Evolutionary conservation across 2,113 vertebrate genomes (phyloP), one percentile per base, ranked within the genome.

Genomic region (Colius striatus): DNA sequence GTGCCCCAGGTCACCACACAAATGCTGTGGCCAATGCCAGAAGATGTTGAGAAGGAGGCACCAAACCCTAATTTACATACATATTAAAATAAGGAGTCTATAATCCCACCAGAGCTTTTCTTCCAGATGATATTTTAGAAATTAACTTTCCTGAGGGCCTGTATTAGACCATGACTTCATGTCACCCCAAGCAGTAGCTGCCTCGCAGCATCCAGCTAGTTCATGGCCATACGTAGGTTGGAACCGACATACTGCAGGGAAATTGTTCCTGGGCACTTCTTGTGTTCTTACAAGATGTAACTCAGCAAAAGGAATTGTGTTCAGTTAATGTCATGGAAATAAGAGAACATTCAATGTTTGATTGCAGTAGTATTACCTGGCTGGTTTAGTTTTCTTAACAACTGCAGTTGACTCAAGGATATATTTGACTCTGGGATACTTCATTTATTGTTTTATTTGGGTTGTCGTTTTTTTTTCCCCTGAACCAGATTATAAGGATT

Each of bases 401-500:
- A 34, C 80, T 82, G 3, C 5, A 11, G 7, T 21, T 62, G 36
- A 47, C 17, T 18, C 22, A 19, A 27, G 26, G 76, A 22, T 47
- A 21, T 25, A 4, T 66, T 78, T 12, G 15, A 20, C 72, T 77
- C 30, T 2, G 45, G 20, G 45, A 63, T 7, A 30, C 21, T 43
- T 86, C 26, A 58, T 27, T 84, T 45, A 4, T 41, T 34, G 48
- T 2, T 54, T 32, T 41, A 3, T 41, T 41, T 6, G 29, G 17
- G 13, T 32, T 41, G 5, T 9, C 27, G 34, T 25, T 62, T 21
- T 9, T 15, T 54, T 29, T 45, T 61, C 62, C 67, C 38, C 85
- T 87, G 14, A 65, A 86, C 55, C 95, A 99, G 99, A 99, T 96
- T 97, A 98, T 8, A 99, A 99, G 48, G 99, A 99, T 71, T 97